These are phyloP conservation scores for Danaus melanippus DNA, from an alignment of 1,140 invertebrate species.

Conservation along the genomic window DNA sequence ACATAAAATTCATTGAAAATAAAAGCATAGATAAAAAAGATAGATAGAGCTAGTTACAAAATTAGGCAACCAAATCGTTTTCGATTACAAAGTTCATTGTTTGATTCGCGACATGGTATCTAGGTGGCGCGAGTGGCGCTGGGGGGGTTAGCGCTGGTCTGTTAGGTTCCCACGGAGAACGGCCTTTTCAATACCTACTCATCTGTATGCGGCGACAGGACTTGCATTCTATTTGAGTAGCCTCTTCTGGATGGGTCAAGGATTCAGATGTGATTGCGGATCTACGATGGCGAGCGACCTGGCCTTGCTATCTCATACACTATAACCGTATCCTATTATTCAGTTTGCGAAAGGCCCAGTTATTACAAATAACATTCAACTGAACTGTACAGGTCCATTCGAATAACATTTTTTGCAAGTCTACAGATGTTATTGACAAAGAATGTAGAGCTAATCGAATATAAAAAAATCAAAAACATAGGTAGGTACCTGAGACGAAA, in stretches of 20 bases:
- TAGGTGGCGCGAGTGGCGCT: constrained; percentile 26
- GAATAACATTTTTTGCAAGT: constrained; percentile 18
- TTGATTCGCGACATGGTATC: constrained; percentile 54
- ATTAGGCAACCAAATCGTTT: constrained; percentile 65
- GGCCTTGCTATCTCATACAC: constrained; percentile 47
- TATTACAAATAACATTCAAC: constrained; percentile 13
- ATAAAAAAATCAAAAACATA: constrained; percentile 19
- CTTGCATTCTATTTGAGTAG: constrained; percentile 63
- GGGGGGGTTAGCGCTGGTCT: constrained; percentile 51
- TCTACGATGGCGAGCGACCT: constrained; percentile 48
- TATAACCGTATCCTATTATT: constrained; percentile 45
- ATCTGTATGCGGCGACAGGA: constrained; percentile 65
- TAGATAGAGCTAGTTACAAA: constrained; percentile 58
- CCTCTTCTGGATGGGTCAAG: constrained; percentile 71
- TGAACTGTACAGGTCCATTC: constrained; percentile 10
- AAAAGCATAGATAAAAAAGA: constrained; percentile 63
- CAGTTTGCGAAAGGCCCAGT: constrained; percentile 17
- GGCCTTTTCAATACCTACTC: constrained; percentile 70
- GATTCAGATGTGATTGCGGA: constrained; percentile 61
- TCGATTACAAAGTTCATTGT: constrained; percentile 66
- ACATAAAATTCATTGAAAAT: constrained; percentile 53
- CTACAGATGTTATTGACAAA: constrained; percentile 14
- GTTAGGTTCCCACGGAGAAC: constrained; percentile 64
- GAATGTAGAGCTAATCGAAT: constrained; percentile 13
- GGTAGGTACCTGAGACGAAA: constrained; percentile 13